Evolutionary conservation across 1,140 invertebrate species (phyloP), one percentile per base, ranked within the genome.

Genomic region (Bombus soroeensis): DNA sequence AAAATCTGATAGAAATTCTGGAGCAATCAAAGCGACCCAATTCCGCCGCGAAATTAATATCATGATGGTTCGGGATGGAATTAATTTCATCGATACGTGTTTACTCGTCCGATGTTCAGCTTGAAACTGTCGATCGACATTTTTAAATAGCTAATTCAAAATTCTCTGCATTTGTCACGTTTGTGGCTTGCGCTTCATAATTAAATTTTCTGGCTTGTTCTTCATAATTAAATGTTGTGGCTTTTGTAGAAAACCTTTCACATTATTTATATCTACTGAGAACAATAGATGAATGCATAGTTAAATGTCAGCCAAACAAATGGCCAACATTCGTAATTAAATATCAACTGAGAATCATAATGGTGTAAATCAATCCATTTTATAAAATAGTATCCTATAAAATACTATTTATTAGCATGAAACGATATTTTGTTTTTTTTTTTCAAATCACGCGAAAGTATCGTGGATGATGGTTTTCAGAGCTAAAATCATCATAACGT

Each of bases 1-100:
- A 8, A 32, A 22, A 28, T 79, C 25, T 68, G 77, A 79, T 79
- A 39, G 64, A 47, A 47, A 66, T 64, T 34, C 41, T 47, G 62
- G 77, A 10, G 39, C 77, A 47, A 78, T 47, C 76, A 66, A 47
- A 12, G 41, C 39, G 77, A 68, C n/a, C 77, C 62, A 79, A 68
- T 64, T 39, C 32, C 62, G 41, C 32, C 32, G 41, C 32, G 62
- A 47, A 79, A 79, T 79, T 79, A 79, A 79, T 79, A 68, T 79
- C 62, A 68, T 78, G 76, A 78, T 66, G 62, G 76, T 41, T 18
- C 62, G 18, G 59, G 62, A 47, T 68, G 64, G 22, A 79, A 79
- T 47, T 47, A 68, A 68, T 68, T 79, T 32, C 41, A 25, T 47
- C 62, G 77, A 47, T 34, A 68, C 62, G 64, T 79, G 41, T 79